These are phyloP conservation scores for Diceros bicornis DNA, from an alignment of 2,797 vertebrate species.

Conservation along the genomic window DNA sequence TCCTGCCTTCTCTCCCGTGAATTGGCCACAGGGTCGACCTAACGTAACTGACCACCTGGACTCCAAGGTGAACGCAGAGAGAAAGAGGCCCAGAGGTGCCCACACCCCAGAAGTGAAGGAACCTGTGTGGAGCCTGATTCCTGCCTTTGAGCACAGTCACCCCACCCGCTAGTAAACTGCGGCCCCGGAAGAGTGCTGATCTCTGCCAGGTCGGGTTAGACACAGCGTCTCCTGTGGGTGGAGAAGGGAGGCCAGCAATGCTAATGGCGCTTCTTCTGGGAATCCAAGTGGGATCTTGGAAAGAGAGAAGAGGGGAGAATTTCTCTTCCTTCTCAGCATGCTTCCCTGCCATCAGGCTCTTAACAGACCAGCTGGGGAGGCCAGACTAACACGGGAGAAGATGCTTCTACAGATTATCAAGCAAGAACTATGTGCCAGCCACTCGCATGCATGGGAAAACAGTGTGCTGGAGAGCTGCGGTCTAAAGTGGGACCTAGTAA, in stretches of 20 bases:
- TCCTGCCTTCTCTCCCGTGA: not conserved
- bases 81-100: not conserved
- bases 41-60: not conserved
- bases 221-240: not conserved
- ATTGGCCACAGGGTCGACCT: not conserved
- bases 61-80: not conserved
- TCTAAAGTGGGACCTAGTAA: not conserved
- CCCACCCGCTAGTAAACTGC: not conserved
- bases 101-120: not conserved
- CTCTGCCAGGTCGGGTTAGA: not conserved
- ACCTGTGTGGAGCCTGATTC: not conserved
- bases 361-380: not conserved
- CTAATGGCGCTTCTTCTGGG: not conserved
- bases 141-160: not conserved
- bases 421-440: not conserved
- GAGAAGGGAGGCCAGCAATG: not conserved
- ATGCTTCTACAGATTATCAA: not conserved
- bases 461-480: not conserved
- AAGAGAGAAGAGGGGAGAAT: not conserved
- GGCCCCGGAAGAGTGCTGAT: not conserved
- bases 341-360: not conserved
- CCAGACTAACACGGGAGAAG: not conserved
- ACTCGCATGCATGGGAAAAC: not conserved
- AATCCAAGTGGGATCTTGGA: slow-evolving; percentile 11
- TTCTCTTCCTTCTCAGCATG: not conserved